These are phyloP conservation scores for Physella acuta DNA, from an alignment of 1,140 invertebrate species.

Conservation along the genomic window DNA sequence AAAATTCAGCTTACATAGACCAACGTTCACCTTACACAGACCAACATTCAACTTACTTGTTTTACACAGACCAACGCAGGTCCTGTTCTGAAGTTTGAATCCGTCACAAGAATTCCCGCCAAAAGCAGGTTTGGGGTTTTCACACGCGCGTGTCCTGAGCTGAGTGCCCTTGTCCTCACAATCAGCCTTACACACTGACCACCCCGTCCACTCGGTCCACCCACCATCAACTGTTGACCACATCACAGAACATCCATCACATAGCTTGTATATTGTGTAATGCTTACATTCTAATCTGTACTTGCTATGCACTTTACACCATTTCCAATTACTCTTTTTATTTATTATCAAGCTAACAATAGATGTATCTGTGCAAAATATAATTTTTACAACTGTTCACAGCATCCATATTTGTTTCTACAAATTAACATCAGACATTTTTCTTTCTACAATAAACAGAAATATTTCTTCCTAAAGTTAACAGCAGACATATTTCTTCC, in stretches of 20 bases:
- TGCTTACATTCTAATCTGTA: neutral
- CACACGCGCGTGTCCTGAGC: conserved; percentile 26
- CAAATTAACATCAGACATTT: too few species aligned
- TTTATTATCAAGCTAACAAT: neutral
- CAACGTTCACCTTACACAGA: too few species aligned
- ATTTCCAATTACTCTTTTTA: neutral
- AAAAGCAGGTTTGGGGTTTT: conserved; percentile 34
- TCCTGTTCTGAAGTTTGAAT: neutral
- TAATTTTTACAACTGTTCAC: too few species aligned
- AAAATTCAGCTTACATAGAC: too few species aligned
- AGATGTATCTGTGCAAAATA: too few species aligned
- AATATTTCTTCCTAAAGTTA: neutral
- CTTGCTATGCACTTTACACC: neutral
- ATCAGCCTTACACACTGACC: conserved; percentile 35
- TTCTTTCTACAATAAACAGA: too few species aligned
- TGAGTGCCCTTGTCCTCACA: conserved; percentile 34
- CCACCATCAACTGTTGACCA: conserved; percentile 32
- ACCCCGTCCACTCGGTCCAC: conserved; percentile 40
- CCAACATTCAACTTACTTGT: conserved; percentile 13
- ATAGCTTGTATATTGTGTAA: neutral
- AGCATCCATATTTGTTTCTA: too few species aligned
- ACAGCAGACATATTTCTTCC: neutral
- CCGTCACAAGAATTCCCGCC: conserved; percentile 45
- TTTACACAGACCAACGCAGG: conserved; percentile 22
- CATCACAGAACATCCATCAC: neutral